Conservation (phyloP, 2,113 vertebrate genomes). For the Periophthalmus modestus region DNA sequence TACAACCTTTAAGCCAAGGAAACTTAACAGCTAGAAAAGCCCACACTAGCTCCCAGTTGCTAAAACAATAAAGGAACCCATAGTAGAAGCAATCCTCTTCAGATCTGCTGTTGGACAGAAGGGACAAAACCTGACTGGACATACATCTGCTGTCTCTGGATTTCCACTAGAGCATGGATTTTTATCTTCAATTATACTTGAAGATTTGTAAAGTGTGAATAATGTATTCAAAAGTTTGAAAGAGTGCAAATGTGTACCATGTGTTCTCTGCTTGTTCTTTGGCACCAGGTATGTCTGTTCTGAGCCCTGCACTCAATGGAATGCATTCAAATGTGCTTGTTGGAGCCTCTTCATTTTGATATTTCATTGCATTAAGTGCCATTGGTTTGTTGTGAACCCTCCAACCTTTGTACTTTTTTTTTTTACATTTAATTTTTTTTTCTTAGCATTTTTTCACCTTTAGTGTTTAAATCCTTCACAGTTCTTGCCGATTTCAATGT, state of each 20-base stretch:
- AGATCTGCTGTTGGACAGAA: background rate
- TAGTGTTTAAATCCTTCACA: background rate
- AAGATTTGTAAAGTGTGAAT: constrained; percentile 37
- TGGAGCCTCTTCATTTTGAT: background rate
- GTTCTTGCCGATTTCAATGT: background rate
- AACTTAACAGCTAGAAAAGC: constrained; percentile 38
- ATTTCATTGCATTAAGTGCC: background rate
- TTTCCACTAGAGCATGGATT: background rate
- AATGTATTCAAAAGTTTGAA: constrained; percentile 9
- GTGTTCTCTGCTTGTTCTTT: constrained; percentile 11
- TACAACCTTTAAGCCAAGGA: constrained; percentile 40
- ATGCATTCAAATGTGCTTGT: background rate
- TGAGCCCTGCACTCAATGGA: background rate
- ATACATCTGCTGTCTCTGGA: background rate
- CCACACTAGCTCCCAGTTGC: constrained; percentile 27
- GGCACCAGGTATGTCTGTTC: background rate
- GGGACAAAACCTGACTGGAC: background rate
- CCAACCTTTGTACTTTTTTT: background rate
- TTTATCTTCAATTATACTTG: constrained; percentile 36
- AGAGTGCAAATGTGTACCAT: constrained; percentile 14
- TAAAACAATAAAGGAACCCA: constrained; percentile 20
- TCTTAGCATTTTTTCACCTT: background rate
- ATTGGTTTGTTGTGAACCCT: constrained; percentile 1
- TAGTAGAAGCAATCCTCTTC: constrained; percentile 12
- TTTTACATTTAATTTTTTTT: background rate